Evolutionary conservation across 2,797 vertebrate species (phyloP), one percentile per base, ranked within the genome.

Genomic region (Spinus pinus): DNA sequence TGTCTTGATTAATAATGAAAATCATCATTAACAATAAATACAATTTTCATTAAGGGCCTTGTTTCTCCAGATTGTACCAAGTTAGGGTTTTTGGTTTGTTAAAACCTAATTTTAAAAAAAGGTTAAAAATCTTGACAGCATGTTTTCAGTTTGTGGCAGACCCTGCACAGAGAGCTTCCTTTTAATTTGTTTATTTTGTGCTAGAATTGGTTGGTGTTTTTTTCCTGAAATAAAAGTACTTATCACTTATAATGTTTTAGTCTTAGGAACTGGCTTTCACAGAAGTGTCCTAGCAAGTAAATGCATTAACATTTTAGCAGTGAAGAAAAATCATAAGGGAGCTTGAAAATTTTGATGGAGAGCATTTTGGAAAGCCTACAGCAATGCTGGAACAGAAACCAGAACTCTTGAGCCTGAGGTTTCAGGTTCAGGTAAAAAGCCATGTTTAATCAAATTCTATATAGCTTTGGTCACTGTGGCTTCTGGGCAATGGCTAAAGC

Each of bases 1-100:
- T 92, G 51, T 92, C 79, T 72, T 64, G 74, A 67, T 80, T 91
- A 90, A 70, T 90, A 60, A 35, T 61, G 39, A 57, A 94, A 93
- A 83, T 74, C 7, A 46, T 81, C 31, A 74, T 81, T 77, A 87
- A 51, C 83, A 81, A 85, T 62, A 86, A 72, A 75, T 44, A 54
- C 15, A 22, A 7, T 49, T 92, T 92, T 87, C 39, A 70, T 79
- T 49, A 84, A 72, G 66, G 58, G 58, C 30, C 61, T 82, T 53
- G 8, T 58, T 92, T 64, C 49, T 92, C 39, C 67, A 54, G 69
- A 69, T 65, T 57, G 5, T 58, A 44, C 42, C 12, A 57, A 82
- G 25, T 65, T 88, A 72, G 53, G 81, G 31, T 7, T 88, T 78
- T 56, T 50, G 6, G 13, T 58, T 86, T 88, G 37, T 58, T 88